Evolutionary conservation across 1,140 invertebrate species (phyloP).

Genomic region (Aphidius ervi): DNA sequence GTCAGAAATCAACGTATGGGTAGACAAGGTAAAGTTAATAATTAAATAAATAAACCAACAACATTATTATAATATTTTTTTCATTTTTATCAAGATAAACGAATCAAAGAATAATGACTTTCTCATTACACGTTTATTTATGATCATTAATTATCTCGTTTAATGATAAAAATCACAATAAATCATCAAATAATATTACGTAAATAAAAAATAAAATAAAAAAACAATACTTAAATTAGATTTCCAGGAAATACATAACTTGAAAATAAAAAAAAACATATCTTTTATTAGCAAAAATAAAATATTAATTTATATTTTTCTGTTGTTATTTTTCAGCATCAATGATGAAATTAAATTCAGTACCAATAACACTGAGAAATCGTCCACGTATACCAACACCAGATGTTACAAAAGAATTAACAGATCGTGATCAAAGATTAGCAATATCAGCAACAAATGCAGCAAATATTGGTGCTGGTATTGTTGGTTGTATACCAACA

Average conservation of each 20-base stretch:
- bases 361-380: slow-evolving; percentile 65
- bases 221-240: background rate
- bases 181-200: background rate
- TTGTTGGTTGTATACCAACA: slow-evolving; percentile 59
- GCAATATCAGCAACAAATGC: slow-evolving; percentile 53
- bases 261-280: no score
- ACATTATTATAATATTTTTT: no score
- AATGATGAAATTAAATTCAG: slow-evolving; percentile 62
- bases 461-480: slow-evolving; percentile 55
- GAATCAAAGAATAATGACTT: no score
- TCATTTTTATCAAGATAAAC: no score
- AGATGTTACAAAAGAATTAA: slow-evolving; percentile 74
- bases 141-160: background rate
- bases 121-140: background rate
- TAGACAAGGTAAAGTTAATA: slow-evolving; percentile 57
- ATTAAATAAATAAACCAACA: no score
- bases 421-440: slow-evolving; percentile 65
- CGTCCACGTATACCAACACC: slow-evolving; percentile 81
- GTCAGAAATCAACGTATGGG: slow-evolving; percentile 63
- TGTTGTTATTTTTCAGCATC: slow-evolving; percentile 48
- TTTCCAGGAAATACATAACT: background rate
- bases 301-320: slow-evolving; percentile 1
- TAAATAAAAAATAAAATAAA: background rate
- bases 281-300: no score
- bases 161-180: background rate